These are phyloP conservation scores for Aythya baeri DNA, from an alignment of 2,113 vertebrate genomes.

Conservation along the genomic window DNA sequence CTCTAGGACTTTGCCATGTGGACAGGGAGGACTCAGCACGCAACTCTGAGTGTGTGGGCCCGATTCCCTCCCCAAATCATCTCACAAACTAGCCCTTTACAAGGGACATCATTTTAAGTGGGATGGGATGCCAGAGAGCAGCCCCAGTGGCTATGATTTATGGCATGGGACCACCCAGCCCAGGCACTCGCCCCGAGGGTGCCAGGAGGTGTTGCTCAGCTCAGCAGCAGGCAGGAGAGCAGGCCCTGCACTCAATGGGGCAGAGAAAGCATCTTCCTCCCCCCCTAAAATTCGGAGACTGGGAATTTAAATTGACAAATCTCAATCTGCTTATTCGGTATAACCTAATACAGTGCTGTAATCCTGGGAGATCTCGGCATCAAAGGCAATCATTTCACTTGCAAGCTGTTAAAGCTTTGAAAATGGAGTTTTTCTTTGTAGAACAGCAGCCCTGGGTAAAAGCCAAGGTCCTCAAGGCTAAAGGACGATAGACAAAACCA, in stretches of 20 bases:
- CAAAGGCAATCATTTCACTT: background rate
- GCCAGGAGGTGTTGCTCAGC: too few relatives aligned
- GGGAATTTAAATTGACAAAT: background rate
- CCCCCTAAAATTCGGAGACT: background rate
- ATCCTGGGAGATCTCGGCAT: background rate
- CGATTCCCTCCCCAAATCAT: background rate
- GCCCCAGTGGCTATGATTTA: too few relatives aligned
- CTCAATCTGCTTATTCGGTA: background rate
- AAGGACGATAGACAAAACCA: background rate
- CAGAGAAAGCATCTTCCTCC: background rate
- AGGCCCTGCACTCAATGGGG: background rate
- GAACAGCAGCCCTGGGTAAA: background rate
- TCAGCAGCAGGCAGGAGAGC: background rate
- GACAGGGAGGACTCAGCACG: accelerated
- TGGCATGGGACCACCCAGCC: too few relatives aligned
- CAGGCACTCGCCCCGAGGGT: too few relatives aligned
- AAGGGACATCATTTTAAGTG: background rate
- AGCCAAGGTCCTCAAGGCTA: background rate
- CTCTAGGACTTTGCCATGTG: background rate
- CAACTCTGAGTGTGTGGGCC: accelerated
- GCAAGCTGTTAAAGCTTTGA: background rate
- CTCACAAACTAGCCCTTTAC: background rate
- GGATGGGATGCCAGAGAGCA: too few relatives aligned
- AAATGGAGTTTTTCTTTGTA: background rate
- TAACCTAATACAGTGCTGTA: background rate